These are phyloP conservation scores for Rhysida immarginata DNA, from an alignment of 1,140 invertebrate genomes.

Conservation along the genomic window DNA sequence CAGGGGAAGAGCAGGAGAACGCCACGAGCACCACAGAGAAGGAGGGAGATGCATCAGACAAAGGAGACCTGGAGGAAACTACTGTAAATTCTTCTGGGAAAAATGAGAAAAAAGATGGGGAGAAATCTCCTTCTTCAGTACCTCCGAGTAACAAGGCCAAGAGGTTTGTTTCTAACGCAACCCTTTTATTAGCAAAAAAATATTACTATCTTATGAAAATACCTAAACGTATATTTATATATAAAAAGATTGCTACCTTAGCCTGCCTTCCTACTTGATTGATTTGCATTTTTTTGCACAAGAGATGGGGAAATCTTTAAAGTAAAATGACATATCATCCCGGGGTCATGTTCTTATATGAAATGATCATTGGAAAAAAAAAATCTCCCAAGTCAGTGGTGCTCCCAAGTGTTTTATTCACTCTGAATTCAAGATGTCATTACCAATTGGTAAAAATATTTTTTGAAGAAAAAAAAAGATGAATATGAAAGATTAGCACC, in stretches of 20 bases:
- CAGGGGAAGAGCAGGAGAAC: slow-evolving; percentile 3
- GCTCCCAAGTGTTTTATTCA: too few species aligned
- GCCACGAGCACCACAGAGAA: slow-evolving; percentile 1
- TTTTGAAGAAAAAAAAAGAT: too few species aligned
- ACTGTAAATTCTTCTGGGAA: slow-evolving; percentile 4
- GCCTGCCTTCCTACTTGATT: background rate
- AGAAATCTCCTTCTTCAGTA: slow-evolving; percentile 10
- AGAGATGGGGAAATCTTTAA: slow-evolving; percentile 30
- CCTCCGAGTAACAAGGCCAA: slow-evolving; percentile 17
- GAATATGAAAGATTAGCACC: too few species aligned
- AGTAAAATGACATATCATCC: too few species aligned
- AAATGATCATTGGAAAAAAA: too few species aligned
- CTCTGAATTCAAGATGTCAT: too few species aligned
- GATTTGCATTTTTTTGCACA: slow-evolving; percentile 15
- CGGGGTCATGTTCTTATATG: too few species aligned
- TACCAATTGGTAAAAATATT: too few species aligned
- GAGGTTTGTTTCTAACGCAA: slow-evolving; percentile 25
- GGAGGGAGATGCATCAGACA: slow-evolving; percentile 9
- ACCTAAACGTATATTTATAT: too few species aligned
- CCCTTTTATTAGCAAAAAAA: background rate
- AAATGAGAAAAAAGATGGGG: slow-evolving; percentile 4
- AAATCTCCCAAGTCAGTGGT: too few species aligned
- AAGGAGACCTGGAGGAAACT: slow-evolving; percentile 6
- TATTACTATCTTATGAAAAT: background rate
- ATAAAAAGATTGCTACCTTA: too few species aligned